Evolutionary conservation across 1,140 invertebrate genomes (phyloP).

Genomic region (Drosophila bipectinata): DNA sequence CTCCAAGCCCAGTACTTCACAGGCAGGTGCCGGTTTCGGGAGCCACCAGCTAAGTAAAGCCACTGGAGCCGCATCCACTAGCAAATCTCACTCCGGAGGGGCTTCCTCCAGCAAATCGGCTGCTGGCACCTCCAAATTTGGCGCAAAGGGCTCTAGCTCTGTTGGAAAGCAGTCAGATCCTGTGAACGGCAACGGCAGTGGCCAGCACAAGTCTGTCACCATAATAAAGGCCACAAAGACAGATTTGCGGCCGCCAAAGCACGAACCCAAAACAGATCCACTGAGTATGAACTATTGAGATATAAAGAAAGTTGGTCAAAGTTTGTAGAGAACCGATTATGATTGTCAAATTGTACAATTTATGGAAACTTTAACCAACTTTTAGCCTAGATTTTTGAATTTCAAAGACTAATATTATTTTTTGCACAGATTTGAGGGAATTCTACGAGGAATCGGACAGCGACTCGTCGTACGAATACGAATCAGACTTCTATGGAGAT

Average conservation of each 20-base stretch:
- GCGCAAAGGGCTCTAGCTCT: not conserved
- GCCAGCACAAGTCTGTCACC: conserved; percentile 52
- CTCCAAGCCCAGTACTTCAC: conserved; percentile 29
- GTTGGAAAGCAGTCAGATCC: not conserved
- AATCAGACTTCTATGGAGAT: conserved; percentile 61
- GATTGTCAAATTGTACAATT: no score
- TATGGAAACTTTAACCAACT: not conserved
- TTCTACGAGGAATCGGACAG: conserved; percentile 44
- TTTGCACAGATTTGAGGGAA: conserved; percentile 37
- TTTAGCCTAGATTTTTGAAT: not conserved
- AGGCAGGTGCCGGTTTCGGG: not conserved
- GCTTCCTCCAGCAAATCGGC: conserved; percentile 8
- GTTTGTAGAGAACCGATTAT: no score
- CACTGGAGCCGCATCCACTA: conserved; percentile 2
- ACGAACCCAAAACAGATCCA: conserved; percentile 64
- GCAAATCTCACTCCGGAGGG: not conserved
- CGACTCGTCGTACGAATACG: conserved; percentile 56
- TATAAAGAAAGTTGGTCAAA: not conserved
- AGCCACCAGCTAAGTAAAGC: not conserved
- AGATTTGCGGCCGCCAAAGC: conserved; percentile 24
- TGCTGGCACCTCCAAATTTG: not conserved
- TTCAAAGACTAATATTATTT: not conserved
- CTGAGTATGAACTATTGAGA: conserved; percentile 38
- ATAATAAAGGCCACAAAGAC: conserved; percentile 59
- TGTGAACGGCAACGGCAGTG: conserved; percentile 27